A percentile compares a stretch with the other conserved stretches of the same genome.
Conservation (phyloP, 2,113 vertebrate genomes). For the Arizona elegans region DNA sequence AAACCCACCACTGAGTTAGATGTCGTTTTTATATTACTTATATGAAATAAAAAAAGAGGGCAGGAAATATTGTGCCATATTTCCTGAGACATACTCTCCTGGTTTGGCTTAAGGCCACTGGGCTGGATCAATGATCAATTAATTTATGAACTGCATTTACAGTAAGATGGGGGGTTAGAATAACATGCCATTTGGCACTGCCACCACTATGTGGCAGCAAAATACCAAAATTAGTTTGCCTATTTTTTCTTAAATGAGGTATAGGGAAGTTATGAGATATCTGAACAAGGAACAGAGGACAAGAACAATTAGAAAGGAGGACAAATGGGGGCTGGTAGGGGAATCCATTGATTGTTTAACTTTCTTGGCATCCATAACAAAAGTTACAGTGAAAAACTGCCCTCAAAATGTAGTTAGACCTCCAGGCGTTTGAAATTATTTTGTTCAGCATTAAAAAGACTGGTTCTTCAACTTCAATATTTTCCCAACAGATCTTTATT, state of each 20-base stretch:
- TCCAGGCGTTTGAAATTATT: not conserved
- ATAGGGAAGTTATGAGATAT: not conserved
- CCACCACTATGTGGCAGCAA: conserved; percentile 57
- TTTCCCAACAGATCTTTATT: not conserved
- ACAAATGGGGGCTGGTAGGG: not conserved
- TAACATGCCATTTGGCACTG: not conserved
- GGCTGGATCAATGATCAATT: not conserved
- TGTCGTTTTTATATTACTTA: not conserved
- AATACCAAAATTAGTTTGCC: conserved; percentile 6
- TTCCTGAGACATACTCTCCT: not conserved
- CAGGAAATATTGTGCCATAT: not conserved
- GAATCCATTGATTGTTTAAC: not conserved
- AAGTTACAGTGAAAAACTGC: not conserved
- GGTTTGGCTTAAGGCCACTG: not conserved
- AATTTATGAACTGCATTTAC: not conserved
- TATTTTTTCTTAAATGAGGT: rapidly evolving
- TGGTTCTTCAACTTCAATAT: not conserved
- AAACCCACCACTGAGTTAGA: too few species aligned
- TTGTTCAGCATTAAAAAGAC: not conserved
- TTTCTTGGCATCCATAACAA: not conserved
- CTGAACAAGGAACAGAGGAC: not conserved
- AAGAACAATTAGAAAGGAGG: not conserved
- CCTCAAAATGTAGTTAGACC: not conserved
- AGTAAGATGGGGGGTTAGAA: not conserved
- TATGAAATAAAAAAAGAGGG: not conserved